Evolutionary conservation across 2,113 vertebrate species (phyloP).

Genomic region (Leucosticte australis): DNA sequence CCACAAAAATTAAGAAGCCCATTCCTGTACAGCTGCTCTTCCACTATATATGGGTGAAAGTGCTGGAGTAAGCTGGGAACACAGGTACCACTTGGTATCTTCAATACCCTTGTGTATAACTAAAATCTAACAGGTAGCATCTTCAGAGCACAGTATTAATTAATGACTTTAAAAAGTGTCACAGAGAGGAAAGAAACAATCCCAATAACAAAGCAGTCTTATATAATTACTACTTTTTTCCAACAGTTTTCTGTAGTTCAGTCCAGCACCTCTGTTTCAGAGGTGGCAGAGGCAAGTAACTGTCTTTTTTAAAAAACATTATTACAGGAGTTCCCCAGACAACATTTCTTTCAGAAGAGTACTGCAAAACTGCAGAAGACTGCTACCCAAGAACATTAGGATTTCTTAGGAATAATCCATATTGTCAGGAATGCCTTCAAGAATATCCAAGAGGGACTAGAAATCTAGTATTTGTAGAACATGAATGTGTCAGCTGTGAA

Average conservation of each 20-base stretch:
- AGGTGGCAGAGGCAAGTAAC: background rate
- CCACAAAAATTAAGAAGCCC: background rate
- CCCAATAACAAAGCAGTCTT: background rate
- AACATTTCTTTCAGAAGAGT: background rate
- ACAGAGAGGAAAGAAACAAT: background rate
- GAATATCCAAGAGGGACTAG: background rate
- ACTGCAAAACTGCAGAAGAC: background rate
- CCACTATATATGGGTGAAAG: background rate
- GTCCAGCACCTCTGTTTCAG: background rate
- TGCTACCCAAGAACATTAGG: background rate
- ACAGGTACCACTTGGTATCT: background rate
- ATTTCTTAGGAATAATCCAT: background rate
- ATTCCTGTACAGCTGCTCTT: background rate
- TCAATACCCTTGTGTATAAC: background rate
- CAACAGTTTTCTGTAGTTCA: background rate
- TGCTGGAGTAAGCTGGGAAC: background rate
- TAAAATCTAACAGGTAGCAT: background rate
- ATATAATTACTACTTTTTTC: background rate
- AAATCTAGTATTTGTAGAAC: background rate
- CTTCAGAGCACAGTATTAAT: background rate
- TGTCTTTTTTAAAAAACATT: background rate
- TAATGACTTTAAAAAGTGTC: background rate
- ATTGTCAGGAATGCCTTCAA: slow-evolving; percentile 13
- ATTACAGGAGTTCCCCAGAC: background rate
- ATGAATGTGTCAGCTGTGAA: slow-evolving; percentile 9